phyloP scores from a whole-genome alignment of 1,140 invertebrate species.

The Drosophila rhopaloa region DNA sequence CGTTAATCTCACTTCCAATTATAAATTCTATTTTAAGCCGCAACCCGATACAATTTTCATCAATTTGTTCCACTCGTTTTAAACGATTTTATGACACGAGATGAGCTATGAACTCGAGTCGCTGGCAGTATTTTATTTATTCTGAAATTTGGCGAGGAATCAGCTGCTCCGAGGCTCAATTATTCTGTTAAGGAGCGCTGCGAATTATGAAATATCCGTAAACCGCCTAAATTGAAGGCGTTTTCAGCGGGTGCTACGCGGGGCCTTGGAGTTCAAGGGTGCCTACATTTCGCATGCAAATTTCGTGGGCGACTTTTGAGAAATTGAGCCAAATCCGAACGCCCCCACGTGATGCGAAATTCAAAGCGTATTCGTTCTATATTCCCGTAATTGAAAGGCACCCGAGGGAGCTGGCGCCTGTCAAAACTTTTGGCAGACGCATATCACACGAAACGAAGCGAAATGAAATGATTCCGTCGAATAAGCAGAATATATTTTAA shows the following conservation, averaged over 20 bases:
- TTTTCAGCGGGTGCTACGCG: slow-evolving; percentile 18
- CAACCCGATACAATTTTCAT: slow-evolving; percentile 39
- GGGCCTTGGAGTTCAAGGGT: slow-evolving; percentile 46
- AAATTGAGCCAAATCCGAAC: slow-evolving; percentile 37
- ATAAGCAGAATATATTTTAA: slow-evolving; percentile 45
- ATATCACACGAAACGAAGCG: slow-evolving; percentile 17
- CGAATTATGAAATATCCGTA: slow-evolving; percentile 38
- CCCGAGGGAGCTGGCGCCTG: slow-evolving; percentile 22
- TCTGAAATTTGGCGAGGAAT: slow-evolving; percentile 20
- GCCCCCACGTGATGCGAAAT: slow-evolving; percentile 24
- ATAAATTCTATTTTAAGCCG: slow-evolving; percentile 26
- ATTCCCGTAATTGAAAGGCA: slow-evolving; percentile 23
- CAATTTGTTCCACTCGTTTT: slow-evolving; percentile 26
- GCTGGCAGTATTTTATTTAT: not conserved
- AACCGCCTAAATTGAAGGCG: slow-evolving; percentile 25
- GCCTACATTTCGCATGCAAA: slow-evolving; percentile 48
- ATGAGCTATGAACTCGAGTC: slow-evolving; percentile 19
- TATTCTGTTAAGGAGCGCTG: slow-evolving; percentile 39
- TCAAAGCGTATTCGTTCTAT: slow-evolving; percentile 23
- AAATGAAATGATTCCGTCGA: slow-evolving; percentile 19
- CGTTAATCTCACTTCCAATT: slow-evolving; percentile 14
- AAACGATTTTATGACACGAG: slow-evolving; percentile 44
- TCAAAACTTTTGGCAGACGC: slow-evolving; percentile 41
- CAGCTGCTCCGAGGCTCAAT: slow-evolving; percentile 39
- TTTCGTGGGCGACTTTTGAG: slow-evolving; percentile 20